Base-by-base conservation (phyloP, 2,113 vertebrate genomes). In the Platysteira castanea region DNA sequence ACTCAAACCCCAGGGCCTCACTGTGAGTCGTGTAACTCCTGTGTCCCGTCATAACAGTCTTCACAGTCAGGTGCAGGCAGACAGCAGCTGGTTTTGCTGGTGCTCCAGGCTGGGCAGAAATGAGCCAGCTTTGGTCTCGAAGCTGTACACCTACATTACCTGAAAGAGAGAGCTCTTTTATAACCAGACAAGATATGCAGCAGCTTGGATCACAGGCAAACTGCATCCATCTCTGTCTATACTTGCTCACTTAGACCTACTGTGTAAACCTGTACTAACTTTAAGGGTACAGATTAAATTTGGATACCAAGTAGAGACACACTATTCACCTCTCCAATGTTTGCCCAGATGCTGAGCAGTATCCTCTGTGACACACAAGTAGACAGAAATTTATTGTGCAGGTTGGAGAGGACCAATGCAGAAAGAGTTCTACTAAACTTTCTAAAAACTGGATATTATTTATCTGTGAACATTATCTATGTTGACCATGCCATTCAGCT, bases 21-120 rank as follows among this genome's bases (percentile, higher is more conserved):
- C 71, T 77, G 22, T 15, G 33, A 84, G 92, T 75, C 47, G 30
- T 89, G 39, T 63, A 90, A 87, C 88, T 81, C 64, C 79, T 73
- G 54, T 56, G 95, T 90, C 89, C 86, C 33, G 7, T 89, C 95
- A 84, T 47, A 97, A 93, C 83, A 94, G 80, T 75, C 76, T 95
- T 50, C 44, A 20, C 1, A 19, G 76, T 63, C 79, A 92, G 92
- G 76, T 84, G 86, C 76, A 54, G 89, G 52, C 94, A 95, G 78
- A 92, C 54, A 54, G 79, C 54, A 92, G 59, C 88, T 90, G 83
- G 88, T 90, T 91, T 83, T 33, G 0, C 71, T 80, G 37, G 75
- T 57, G 59, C 90, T 93, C 88, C 63, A 41, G 90, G 71, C 54
- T 17, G 35, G 56, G 59, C 71, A 95, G 71, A 95, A 92, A 74